Conservation (phyloP, 2,888 invertebrate species). For the Ganaspis brasiliensis region DNA sequence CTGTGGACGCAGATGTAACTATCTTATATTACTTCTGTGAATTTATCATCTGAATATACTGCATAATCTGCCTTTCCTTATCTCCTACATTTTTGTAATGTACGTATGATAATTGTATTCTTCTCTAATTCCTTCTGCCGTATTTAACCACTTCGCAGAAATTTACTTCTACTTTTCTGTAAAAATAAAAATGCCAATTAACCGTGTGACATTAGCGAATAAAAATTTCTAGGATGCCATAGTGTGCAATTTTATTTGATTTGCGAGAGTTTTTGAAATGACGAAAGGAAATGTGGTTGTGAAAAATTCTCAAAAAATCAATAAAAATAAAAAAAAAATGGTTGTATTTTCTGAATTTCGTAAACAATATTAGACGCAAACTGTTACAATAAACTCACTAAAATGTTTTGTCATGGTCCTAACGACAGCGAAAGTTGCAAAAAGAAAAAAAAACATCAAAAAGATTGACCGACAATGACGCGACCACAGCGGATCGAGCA, state of each 20-base stretch:
- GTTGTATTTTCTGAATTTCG: no score
- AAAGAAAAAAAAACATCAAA: conserved; percentile 55
- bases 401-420: no score
- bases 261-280: no score
- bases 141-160: background rate
- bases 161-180: background rate
- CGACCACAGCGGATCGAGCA: conserved; percentile 51
- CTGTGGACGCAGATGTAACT: background rate
- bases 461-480: conserved; percentile 53
- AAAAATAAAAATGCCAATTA: no score
- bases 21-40: conserved; percentile 13
- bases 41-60: background rate
- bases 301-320: no score
- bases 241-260: no score
- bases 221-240: no score
- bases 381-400: no score
- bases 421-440: conserved; percentile 34
- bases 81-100: conserved; percentile 12
- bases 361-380: no score
- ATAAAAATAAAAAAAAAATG: no score
- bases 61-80: conserved; percentile 16
- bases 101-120: background rate
- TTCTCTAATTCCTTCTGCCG: background rate
- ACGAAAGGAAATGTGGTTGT: no score
- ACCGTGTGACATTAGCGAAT: no score